Conservation (phyloP, 2,888 invertebrate species). For the Orchesellides sinensis region DNA sequence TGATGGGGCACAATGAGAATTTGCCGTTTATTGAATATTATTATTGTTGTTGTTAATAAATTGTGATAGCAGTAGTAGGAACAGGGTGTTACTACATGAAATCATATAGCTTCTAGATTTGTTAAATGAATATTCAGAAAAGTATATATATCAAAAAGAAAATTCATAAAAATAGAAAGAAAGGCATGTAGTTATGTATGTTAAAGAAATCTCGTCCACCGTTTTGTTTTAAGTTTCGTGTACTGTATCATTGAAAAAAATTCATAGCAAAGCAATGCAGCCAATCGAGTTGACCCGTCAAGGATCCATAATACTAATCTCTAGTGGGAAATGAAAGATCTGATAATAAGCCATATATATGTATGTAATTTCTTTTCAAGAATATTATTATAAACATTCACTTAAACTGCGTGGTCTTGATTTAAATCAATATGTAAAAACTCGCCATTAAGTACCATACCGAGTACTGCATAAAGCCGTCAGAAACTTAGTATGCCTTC, state of each 20-base stretch:
- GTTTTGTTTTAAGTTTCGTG: too few species aligned
- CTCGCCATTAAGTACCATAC: too few species aligned
- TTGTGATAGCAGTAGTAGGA: constrained; percentile 54
- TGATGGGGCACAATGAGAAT: too few species aligned
- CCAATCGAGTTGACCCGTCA: too few species aligned
- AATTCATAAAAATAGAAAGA: too few species aligned
- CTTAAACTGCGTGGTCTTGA: constrained; percentile 19
- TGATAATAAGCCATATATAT: constrained; percentile 32
- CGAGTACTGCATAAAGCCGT: constrained; percentile 19
- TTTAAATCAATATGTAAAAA: constrained; percentile 23
- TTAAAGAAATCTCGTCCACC: too few species aligned
- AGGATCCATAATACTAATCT: too few species aligned
- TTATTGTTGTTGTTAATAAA: constrained; percentile 20
- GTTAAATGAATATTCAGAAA: too few species aligned
- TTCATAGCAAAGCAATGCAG: too few species aligned
- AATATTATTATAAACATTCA: not conserved
- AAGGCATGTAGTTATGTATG: too few species aligned
- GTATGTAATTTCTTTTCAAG: not conserved
- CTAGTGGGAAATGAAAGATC: constrained; percentile 24
- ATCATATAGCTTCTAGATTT: constrained; percentile 2
- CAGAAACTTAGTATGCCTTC: constrained; percentile 49
- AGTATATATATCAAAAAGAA: too few species aligned
- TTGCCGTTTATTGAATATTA: constrained; percentile 19
- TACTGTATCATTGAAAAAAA: too few species aligned
- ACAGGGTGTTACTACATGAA: constrained; percentile 53